These are phyloP conservation scores for Genyomyrus donnyi DNA, from an alignment of 2,113 vertebrate species.

Conservation along the genomic window DNA sequence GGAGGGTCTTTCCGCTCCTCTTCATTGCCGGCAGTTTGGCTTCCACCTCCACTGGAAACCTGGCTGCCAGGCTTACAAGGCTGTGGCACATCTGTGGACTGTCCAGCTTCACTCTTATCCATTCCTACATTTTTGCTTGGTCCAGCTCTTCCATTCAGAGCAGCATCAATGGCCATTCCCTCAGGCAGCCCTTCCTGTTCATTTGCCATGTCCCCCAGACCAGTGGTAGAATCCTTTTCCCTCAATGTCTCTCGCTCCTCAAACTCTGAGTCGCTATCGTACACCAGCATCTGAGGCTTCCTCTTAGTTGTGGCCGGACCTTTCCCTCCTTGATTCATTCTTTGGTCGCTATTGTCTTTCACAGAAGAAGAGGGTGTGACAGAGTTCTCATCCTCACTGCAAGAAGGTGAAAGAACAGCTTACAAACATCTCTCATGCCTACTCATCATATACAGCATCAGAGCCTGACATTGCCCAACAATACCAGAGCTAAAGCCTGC, in stretches of 20 bases:
- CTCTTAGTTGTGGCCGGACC: slow-evolving; percentile 26
- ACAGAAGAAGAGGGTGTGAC: slow-evolving; percentile 41
- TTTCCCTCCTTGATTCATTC: slow-evolving; percentile 8
- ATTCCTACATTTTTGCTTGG: neutral
- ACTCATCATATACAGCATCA: neutral
- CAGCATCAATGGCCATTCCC: neutral
- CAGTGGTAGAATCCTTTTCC: neutral
- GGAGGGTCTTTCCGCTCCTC: slow-evolving; percentile 17
- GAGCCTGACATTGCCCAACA: neutral
- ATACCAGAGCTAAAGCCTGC: neutral
- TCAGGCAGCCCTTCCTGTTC: neutral
- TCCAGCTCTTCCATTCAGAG: neutral
- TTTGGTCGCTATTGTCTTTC: slow-evolving; percentile 21
- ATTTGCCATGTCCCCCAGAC: neutral
- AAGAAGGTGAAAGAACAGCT: slow-evolving; percentile 13
- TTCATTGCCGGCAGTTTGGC: slow-evolving; percentile 50
- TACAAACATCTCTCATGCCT: neutral
- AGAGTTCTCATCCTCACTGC: slow-evolving; percentile 58
- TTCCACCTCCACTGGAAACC: slow-evolving; percentile 44
- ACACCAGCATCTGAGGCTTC: slow-evolving; percentile 13
- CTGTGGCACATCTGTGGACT: neutral
- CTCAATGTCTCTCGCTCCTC: neutral
- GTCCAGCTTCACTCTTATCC: neutral
- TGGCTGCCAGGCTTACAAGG: neutral
- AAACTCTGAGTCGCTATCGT: slow-evolving; percentile 34